Percentiles rank a stretch among this genome's conserved stretches.
Conservation (phyloP, 1,140 invertebrate genomes). For the Ceratosolen fusciceps region DNA sequence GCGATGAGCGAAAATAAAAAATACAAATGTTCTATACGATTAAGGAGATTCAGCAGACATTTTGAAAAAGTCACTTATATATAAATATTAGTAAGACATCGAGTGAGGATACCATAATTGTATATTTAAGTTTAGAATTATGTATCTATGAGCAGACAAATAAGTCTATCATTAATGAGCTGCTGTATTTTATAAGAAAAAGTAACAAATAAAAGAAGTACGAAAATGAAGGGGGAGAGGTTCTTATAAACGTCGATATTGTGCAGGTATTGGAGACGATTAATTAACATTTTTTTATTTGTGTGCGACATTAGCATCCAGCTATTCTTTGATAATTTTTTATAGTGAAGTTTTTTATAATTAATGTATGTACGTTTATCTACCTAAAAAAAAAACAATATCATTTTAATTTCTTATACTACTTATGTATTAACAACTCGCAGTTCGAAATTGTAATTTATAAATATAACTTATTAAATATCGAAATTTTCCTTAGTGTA, state of each 20-base stretch:
- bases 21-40: conserved; percentile 31
- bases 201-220: neutral
- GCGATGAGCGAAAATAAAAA: conserved; percentile 26
- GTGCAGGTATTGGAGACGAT: conserved; percentile 4
- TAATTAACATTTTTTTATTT: conserved; percentile 22
- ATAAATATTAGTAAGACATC: conserved; percentile 47
- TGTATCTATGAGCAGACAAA: conserved; percentile 46
- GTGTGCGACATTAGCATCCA: conserved; percentile 9
- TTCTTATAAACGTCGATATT: conserved; percentile 24
- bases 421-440: neutral
- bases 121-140: conserved; percentile 39
- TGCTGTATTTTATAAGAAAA: conserved; percentile 60
- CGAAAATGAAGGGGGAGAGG: conserved; percentile 5
- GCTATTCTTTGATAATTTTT: conserved; percentile 22
- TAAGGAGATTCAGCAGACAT: conserved; percentile 40
- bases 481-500: neutral
- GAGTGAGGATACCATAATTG: conserved; percentile 46
- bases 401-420: no score
- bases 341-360: neutral
- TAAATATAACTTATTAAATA: neutral
- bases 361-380: neutral
- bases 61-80: conserved; percentile 41
- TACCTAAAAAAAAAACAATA: neutral
- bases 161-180: conserved; percentile 58
- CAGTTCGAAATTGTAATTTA: neutral